Conservation (phyloP, 2,888 invertebrate species). For the Mesorhabditis spiculigera region DNA sequence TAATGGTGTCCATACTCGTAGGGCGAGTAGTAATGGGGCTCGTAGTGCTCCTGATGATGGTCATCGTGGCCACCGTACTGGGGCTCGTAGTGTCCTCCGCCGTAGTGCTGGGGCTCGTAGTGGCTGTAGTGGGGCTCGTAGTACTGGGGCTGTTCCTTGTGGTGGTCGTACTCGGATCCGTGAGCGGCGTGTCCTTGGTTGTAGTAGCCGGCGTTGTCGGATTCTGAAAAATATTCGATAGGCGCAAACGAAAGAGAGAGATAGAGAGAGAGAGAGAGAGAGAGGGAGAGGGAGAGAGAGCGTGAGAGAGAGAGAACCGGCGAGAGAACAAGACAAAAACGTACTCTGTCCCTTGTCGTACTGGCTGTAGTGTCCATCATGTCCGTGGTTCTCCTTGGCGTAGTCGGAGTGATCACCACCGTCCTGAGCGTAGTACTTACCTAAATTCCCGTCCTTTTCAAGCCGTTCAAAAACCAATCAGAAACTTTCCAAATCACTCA, state of each 20-base stretch:
- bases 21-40: not conserved
- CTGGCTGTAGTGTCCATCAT: slow-evolving; percentile 21
- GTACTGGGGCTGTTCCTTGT: slow-evolving; percentile 19
- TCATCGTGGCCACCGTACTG: not conserved
- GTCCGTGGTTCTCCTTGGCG: slow-evolving; percentile 37
- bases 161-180: slow-evolving; percentile 29
- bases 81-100: slow-evolving; percentile 17
- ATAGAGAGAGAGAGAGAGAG: too few species aligned
- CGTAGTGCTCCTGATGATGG: not conserved
- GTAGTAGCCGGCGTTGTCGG: slow-evolving; percentile 35
- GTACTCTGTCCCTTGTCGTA: slow-evolving; percentile 27
- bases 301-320: too few species aligned
- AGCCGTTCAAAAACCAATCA: too few species aligned
- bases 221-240: too few species aligned
- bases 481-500: slow-evolving; percentile 10
- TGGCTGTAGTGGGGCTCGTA: too few species aligned
- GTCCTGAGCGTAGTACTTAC: slow-evolving; percentile 33
- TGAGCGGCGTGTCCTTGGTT: slow-evolving; percentile 38
- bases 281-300: too few species aligned
- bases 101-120: slow-evolving; percentile 24
- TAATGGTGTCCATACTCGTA: slow-evolving; percentile 5
- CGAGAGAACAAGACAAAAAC: not conserved
- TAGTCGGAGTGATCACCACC: slow-evolving; percentile 32
- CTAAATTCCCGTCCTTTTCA: slow-evolving; percentile 15
- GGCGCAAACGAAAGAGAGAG: too few species aligned